These are phyloP conservation scores for Drosophila hamatofila DNA, from an alignment of 2,888 invertebrate species.

Conservation along the genomic window DNA sequence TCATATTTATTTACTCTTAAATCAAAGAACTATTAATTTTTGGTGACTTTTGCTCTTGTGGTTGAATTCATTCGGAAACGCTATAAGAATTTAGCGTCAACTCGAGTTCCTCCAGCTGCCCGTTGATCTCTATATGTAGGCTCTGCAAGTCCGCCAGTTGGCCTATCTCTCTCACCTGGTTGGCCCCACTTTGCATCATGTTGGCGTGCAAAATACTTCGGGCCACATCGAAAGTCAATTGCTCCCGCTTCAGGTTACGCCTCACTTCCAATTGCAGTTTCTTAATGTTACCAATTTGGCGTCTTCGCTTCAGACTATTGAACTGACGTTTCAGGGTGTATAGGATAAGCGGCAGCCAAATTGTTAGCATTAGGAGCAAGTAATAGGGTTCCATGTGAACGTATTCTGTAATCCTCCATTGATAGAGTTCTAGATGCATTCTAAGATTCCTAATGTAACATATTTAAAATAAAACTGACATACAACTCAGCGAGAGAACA, in stretches of 20 bases:
- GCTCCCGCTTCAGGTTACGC: slow-evolving; percentile 38
- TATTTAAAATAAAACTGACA: slow-evolving; percentile 19
- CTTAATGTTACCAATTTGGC: slow-evolving; percentile 21
- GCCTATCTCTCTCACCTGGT: background rate
- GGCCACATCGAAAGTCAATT: slow-evolving; percentile 20
- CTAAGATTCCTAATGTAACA: background rate
- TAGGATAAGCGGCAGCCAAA: slow-evolving; percentile 39
- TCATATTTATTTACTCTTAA: slow-evolving; percentile 25
- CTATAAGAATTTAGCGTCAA: background rate
- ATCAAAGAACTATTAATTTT: slow-evolving; percentile 16
- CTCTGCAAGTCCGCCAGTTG: slow-evolving; percentile 20
- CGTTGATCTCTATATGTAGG: slow-evolving; percentile 22
- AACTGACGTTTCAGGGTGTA: slow-evolving; percentile 23
- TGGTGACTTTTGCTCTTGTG: background rate
- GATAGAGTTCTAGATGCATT: background rate
- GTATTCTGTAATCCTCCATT: slow-evolving; percentile 5
- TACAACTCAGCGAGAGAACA: background rate
- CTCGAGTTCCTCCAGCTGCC: slow-evolving; percentile 23
- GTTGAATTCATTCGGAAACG: background rate
- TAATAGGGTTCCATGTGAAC: background rate
- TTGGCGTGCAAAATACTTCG: slow-evolving; percentile 19
- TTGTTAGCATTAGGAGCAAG: slow-evolving; percentile 5
- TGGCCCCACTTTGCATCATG: slow-evolving; percentile 3
- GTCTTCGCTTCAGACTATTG: slow-evolving; percentile 1
- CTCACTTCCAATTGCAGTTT: slow-evolving; percentile 40